phyloP scores from a whole-genome alignment of 2,888 invertebrate species.

The Stictocephala bisonia region DNA sequence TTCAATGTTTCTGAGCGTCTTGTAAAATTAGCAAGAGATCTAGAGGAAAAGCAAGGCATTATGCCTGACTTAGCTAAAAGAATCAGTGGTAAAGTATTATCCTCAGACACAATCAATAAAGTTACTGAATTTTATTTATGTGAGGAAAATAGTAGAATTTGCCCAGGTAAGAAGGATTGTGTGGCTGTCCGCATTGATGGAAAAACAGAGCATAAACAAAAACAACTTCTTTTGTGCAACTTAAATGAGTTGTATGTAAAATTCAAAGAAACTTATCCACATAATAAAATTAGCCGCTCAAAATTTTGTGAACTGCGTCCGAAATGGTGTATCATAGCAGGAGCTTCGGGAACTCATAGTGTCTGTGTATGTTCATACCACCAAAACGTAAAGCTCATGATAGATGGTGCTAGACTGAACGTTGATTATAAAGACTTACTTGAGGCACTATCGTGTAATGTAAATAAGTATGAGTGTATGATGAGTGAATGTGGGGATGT shows the following conservation, averaged over 20 bases:
- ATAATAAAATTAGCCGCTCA: slow-evolving; percentile 12
- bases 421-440: slow-evolving; percentile 34
- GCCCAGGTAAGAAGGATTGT: too few species aligned
- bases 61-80: slow-evolving; percentile 10
- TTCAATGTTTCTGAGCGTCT: slow-evolving; percentile 24
- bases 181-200: too few species aligned
- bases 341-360: slow-evolving; percentile 28
- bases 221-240: too few species aligned
- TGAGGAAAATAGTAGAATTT: slow-evolving; percentile 18
- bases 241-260: too few species aligned
- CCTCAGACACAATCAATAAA: background rate
- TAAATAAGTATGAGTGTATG: slow-evolving; percentile 35
- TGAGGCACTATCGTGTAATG: slow-evolving; percentile 29
- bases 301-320: slow-evolving; percentile 20
- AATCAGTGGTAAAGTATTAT: slow-evolving; percentile 7
- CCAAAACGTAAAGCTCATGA: slow-evolving; percentile 26
- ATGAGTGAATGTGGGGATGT: slow-evolving; percentile 6
- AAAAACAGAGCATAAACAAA: too few species aligned
- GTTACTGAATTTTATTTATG: background rate
- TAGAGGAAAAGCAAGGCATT: slow-evolving; percentile 15
- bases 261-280: too few species aligned
- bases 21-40: slow-evolving; percentile 14
- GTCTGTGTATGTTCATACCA: slow-evolving; percentile 27
- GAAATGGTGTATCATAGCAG: slow-evolving; percentile 23
- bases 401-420: slow-evolving; percentile 22